Evolutionary conservation across 2,113 vertebrate genomes (phyloP).

Genomic region (Thryonomys swinderianus): DNA sequence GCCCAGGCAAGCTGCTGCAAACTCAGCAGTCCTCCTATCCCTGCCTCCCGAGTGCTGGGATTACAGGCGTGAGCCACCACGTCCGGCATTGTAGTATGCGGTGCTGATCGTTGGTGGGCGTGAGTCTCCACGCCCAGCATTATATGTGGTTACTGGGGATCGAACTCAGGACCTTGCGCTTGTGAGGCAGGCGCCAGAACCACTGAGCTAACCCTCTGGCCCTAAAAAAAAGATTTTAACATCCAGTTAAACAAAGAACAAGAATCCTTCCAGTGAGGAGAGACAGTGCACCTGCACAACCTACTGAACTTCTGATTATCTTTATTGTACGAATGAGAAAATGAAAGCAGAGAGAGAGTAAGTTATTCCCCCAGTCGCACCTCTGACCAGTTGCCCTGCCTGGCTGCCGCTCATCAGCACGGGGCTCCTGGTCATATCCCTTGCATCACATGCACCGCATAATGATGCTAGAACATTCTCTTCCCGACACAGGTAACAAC

Average conservation of each 20-base stretch:
- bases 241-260: neutral
- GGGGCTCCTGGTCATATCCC: neutral
- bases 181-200: too few species aligned
- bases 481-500: slow-evolving; percentile 88
- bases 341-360: neutral
- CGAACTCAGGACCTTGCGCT: too few species aligned
- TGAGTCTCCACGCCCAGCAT: too few species aligned
- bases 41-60: too few species aligned
- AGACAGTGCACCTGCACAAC: neutral
- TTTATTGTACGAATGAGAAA: neutral
- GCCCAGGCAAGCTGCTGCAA: too few species aligned
- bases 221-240: neutral
- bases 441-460: neutral
- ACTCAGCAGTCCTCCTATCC: too few species aligned
- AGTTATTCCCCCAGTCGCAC: neutral
- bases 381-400: neutral
- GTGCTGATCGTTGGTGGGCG: too few species aligned
- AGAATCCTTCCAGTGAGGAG: neutral
- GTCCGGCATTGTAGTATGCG: too few species aligned
- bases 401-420: neutral
- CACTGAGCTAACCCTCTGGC: too few species aligned
- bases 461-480: neutral
- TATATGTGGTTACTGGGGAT: too few species aligned
- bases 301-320: neutral
- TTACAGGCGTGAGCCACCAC: too few species aligned